These are phyloP conservation scores for Ara ararauna DNA, from an alignment of 2,797 vertebrate species.

Conservation along the genomic window DNA sequence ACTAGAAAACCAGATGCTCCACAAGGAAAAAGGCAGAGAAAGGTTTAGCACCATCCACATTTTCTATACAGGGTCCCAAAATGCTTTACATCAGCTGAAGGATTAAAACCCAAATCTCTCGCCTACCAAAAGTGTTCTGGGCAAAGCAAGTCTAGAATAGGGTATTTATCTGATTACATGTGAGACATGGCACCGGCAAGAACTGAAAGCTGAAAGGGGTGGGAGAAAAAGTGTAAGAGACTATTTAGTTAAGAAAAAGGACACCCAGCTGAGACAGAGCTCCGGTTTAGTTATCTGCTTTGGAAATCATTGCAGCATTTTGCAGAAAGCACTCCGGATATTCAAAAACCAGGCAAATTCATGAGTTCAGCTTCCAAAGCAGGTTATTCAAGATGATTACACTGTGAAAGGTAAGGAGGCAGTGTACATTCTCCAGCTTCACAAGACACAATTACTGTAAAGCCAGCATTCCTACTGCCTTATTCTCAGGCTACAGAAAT, in stretches of 20 bases:
- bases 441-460: background rate
- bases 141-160: background rate
- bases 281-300: background rate
- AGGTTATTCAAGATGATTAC: background rate
- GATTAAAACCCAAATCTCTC: background rate
- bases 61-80: background rate
- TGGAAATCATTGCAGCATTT: background rate
- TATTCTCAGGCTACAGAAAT: slow-evolving; percentile 41
- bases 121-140: background rate
- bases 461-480: slow-evolving; percentile 10
- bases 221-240: background rate
- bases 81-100: background rate
- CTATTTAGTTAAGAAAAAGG: background rate
- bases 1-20: background rate
- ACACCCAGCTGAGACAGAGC: background rate
- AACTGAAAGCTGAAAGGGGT: background rate
- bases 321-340: background rate
- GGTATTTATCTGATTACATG: background rate
- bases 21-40: background rate
- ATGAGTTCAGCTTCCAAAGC: background rate
- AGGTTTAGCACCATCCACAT: background rate
- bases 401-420: background rate
- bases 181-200: background rate
- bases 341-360: background rate
- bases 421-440: background rate